Conservation (phyloP, 2,797 vertebrate genomes). For the Podarcis lilfordi region DNA sequence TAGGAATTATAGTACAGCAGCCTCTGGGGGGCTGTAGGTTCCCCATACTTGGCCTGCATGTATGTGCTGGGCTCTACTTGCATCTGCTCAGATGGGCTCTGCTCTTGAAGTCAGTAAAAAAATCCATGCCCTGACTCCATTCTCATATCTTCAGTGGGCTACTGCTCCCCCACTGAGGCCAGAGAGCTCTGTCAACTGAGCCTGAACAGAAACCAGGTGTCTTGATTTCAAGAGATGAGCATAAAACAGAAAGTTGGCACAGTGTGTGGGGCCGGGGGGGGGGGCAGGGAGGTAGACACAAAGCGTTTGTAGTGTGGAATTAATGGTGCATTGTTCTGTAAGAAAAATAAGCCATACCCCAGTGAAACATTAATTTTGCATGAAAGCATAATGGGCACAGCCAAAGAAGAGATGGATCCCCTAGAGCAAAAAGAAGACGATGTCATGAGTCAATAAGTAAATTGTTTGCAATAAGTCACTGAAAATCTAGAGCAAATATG, state of each 20-base stretch:
- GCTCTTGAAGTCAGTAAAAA: not conserved
- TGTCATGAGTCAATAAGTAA: not conserved
- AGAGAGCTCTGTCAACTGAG: too few relatives aligned
- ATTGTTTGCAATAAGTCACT: not conserved
- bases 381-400: not conserved
- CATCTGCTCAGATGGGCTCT: not conserved
- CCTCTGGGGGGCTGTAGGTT: too few relatives aligned
- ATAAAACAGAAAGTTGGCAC: too few relatives aligned
- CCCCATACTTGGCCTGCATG: too few relatives aligned
- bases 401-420: not conserved
- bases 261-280: too few relatives aligned
- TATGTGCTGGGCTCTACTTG: not conserved
- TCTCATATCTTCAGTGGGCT: too few relatives aligned
- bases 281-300: not conserved
- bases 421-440: not conserved
- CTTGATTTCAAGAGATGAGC: too few relatives aligned
- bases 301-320: not conserved
- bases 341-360: not conserved
- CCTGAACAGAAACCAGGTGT: too few relatives aligned
- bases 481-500: not conserved
- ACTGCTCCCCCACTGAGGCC: not conserved
- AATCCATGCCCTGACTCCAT: too few relatives aligned
- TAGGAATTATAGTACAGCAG: too few relatives aligned
- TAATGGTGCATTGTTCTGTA: not conserved
- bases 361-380: not conserved